Evolutionary conservation across 2,888 invertebrate species (phyloP), one percentile per base, ranked within the genome.

Genomic region (Gastracanthus pulcherrimus): DNA sequence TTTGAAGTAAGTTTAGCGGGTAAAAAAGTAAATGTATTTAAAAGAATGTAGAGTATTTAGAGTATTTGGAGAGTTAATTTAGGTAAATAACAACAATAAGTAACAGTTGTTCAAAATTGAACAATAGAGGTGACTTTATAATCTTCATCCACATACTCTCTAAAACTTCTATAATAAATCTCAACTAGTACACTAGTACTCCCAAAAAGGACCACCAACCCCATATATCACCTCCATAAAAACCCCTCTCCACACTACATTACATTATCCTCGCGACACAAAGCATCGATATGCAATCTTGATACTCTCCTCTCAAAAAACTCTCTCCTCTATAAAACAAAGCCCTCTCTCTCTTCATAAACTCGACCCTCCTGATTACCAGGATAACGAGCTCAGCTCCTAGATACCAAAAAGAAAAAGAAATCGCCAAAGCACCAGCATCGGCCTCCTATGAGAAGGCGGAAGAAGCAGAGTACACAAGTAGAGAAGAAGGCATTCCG

Each of bases 331-430:
- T 16, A 55, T 19, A 55, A 55, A 26, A 55, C 55, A 55, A 26
- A 55, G 55, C 19, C 19, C n/a, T n/a, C n/a, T n/a, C n/a, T n/a
- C 51, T 51, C 55, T 26, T 4, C 55, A 11, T 2, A 55, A 23
- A n/a, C n/a, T n/a, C 31, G 67, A 26, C 70, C 55, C 55, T 58
- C 71, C 36, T 6, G 58, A 71, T 71, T 55, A 55, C 29, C 60
- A 31, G 77, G 69, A 77, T 62, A 62, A 77, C 69, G 76, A 76
- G 86, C 26, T 19, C n/a, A 23, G 55, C 6, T 55, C 55, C 9
- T 55, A 62, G 16, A 62, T 34, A 7, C 19, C 62, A 55, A 16
- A 60, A 16, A n/a, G n/a, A 62, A 19, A 36, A 62, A 34, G 19
- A 36, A 62, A 19, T 3, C 45, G 45, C 16, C 45, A n/a, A n/a